These are phyloP conservation scores for Anastatus disparis DNA, from an alignment of 1,140 invertebrate genomes.

Conservation along the genomic window DNA sequence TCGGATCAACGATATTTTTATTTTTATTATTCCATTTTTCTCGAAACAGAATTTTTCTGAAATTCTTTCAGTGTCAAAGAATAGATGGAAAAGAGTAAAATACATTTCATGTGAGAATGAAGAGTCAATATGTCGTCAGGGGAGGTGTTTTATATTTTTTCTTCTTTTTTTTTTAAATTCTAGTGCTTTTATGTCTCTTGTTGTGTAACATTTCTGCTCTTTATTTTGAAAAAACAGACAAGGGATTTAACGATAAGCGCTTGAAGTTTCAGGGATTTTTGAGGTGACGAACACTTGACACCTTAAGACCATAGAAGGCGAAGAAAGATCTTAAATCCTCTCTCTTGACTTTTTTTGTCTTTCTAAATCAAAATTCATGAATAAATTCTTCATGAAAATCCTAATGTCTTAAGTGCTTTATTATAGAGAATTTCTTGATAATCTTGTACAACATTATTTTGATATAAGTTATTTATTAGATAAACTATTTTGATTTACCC, in stretches of 20 bases:
- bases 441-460: no score
- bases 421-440: no score
- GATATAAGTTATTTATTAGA: no score
- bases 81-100: background rate
- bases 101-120: constrained; percentile 1
- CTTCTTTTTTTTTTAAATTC: background rate
- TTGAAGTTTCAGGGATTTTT: constrained; percentile 20
- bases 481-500: no score
- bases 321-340: background rate
- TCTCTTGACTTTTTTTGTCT: no score
- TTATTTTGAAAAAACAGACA: constrained; percentile 19
- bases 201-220: no score
- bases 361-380: background rate
- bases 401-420: no score
- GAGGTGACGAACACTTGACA: constrained; percentile 30
- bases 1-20: no score
- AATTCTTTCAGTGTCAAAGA: background rate
- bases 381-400: no score
- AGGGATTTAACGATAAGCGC: constrained; percentile 37
- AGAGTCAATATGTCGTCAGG: constrained; percentile 1
- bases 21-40: no score
- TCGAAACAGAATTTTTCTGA: background rate
- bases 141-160: no score
- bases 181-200: constrained; percentile 3
- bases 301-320: constrained; percentile 9